Percentiles rank a stretch among this genome's conserved stretches.
phyloP scores from a whole-genome alignment of 2,888 invertebrate species.

The Troides aeacus region DNA sequence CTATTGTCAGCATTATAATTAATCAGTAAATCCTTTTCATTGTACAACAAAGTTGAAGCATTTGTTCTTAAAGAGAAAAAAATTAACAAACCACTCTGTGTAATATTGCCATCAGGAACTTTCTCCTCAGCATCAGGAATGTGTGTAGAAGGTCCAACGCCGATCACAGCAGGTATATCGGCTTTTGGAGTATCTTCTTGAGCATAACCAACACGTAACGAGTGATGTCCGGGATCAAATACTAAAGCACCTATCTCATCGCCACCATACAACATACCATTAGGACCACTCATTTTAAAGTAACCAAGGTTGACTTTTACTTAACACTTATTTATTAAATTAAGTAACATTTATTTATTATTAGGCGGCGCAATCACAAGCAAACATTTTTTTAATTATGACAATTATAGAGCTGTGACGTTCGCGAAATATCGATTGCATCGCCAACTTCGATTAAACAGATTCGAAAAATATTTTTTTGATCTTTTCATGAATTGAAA shows the following conservation, averaged over 20 bases:
- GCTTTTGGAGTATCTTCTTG: slow-evolving; percentile 99
- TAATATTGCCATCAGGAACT: slow-evolving; percentile 85
- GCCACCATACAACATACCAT: slow-evolving; percentile 92
- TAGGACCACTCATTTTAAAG: slow-evolving; percentile 67
- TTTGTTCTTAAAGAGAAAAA: too few species aligned
- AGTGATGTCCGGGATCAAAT: slow-evolving; percentile 91
- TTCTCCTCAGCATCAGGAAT: slow-evolving; percentile 88
- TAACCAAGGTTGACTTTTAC: background rate
- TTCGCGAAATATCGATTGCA: background rate
- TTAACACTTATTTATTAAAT: background rate
- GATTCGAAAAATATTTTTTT: background rate
- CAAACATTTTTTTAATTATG: background rate
- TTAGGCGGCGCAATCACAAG: background rate
- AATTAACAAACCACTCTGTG: slow-evolving; percentile 67
- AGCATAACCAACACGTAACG: slow-evolving; percentile 94
- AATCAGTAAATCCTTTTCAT: too few species aligned
- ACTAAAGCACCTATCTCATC: slow-evolving; percentile 99
- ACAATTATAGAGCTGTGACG: background rate
- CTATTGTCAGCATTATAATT: too few species aligned
- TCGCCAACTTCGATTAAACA: background rate
- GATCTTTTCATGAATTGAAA: background rate
- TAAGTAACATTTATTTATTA: background rate
- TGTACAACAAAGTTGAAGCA: too few species aligned
- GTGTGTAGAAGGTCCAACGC: slow-evolving; percentile 86
- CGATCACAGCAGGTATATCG: slow-evolving; percentile 96